A percentile compares a stretch with the other conserved stretches of the same genome.
Evolutionary conservation across 2,113 vertebrate species (phyloP).

Genomic region (Thermophis baileyi): DNA sequence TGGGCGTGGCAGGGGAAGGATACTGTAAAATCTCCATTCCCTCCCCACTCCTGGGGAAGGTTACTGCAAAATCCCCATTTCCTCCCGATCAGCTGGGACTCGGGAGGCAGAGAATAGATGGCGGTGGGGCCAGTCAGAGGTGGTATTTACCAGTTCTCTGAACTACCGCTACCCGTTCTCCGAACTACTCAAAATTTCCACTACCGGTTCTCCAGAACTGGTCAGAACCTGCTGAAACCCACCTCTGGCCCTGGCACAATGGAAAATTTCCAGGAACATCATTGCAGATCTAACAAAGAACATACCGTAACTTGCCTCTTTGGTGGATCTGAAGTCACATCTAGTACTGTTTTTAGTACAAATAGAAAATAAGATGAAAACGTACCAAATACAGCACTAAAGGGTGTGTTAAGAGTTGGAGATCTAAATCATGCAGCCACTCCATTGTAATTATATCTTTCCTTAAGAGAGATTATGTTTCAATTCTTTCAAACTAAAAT

Average conservation of each 20-base stretch:
- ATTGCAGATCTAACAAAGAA: background rate
- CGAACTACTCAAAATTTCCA: too few species aligned
- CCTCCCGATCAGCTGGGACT: too few species aligned
- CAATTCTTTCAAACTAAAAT: background rate
- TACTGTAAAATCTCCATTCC: too few species aligned
- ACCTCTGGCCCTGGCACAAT: background rate
- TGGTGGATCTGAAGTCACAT: background rate
- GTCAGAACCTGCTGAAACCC: too few species aligned
- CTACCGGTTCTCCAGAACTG: too few species aligned
- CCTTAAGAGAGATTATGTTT: background rate
- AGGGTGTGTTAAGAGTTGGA: background rate
- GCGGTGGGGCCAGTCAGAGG: too few species aligned
- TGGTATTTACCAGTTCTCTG: too few species aligned
- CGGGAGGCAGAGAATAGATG: too few species aligned
- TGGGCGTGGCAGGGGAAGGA: too few species aligned
- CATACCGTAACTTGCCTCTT: background rate
- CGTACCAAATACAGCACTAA: background rate
- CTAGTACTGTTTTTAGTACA: background rate
- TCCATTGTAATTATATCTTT: background rate
- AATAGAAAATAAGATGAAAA: background rate
- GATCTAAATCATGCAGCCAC: background rate
- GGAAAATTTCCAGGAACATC: background rate
- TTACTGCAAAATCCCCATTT: too few species aligned
- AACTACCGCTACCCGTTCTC: too few species aligned
- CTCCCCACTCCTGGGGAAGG: too few species aligned